A percentile compares a stretch with the other conserved stretches of the same genome.
These are phyloP conservation scores for Pocillopora grandis DNA, from an alignment of 92 coral and sea anemone genomes.

Conservation along the genomic window DNA sequence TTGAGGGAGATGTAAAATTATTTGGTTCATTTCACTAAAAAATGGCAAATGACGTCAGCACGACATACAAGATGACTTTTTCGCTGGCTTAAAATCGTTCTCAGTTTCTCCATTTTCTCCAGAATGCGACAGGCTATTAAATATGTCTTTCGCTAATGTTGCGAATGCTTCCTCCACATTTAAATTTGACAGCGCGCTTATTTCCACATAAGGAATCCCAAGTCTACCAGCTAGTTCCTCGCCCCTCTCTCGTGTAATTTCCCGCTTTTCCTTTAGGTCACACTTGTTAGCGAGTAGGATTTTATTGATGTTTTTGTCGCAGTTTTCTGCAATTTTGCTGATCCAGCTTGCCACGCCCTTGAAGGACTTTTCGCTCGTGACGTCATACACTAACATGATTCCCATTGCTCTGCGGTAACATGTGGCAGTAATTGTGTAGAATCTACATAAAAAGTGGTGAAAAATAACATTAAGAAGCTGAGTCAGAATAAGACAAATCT, in stretches of 20 bases:
- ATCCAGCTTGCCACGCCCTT: slow-evolving; percentile 84
- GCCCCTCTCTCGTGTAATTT: slow-evolving; percentile 68
- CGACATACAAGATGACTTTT: background rate
- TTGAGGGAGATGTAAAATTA: background rate
- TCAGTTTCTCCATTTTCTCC: slow-evolving; percentile 62
- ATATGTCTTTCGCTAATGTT: slow-evolving; percentile 76
- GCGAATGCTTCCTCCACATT: slow-evolving; percentile 85
- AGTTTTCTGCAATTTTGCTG: slow-evolving; percentile 82
- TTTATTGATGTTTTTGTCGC: slow-evolving; percentile 82
- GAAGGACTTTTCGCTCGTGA: slow-evolving; percentile 85
- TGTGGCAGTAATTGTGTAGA: slow-evolving; percentile 92
- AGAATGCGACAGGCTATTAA: slow-evolving; percentile 78
- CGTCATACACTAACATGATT: slow-evolving; percentile 90
- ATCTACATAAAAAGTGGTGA: slow-evolving; percentile 31
- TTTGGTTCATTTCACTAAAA: background rate
- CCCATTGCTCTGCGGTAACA: slow-evolving; percentile 99
- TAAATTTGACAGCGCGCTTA: slow-evolving; percentile 81
- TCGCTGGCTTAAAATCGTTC: slow-evolving; percentile 15
- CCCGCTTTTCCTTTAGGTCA: slow-evolving; percentile 75
- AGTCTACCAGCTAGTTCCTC: slow-evolving; percentile 76
- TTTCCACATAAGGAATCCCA: slow-evolving; percentile 74
- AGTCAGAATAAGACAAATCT: too few relatives aligned
- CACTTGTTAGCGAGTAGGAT: slow-evolving; percentile 94
- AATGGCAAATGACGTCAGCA: background rate
- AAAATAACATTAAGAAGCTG: too few relatives aligned